Evolutionary conservation across 1,140 invertebrate species (phyloP).

Genomic region (Orius laevigatus): DNA sequence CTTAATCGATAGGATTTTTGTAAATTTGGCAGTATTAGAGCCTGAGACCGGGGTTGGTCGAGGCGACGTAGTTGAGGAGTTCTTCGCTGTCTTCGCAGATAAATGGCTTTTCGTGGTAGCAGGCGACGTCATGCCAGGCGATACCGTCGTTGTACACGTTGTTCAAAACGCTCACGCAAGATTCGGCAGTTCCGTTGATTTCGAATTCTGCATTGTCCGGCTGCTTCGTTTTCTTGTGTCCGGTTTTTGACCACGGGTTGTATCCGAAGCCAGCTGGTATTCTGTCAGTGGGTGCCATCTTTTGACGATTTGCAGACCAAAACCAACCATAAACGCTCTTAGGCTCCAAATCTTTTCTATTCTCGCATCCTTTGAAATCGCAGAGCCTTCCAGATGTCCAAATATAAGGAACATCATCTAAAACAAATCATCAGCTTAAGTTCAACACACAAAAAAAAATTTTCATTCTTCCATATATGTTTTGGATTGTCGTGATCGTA

Average conservation of each 20-base stretch:
- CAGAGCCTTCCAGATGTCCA: constrained; percentile 82
- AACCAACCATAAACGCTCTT: constrained; percentile 78
- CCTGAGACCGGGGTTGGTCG: constrained; percentile 60
- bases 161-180: constrained; percentile 69
- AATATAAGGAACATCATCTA: constrained; percentile 79
- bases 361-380: constrained; percentile 83
- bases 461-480: too few relatives aligned
- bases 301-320: constrained; percentile 78
- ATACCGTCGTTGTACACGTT: constrained; percentile 85
- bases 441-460: neutral
- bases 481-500: too few relatives aligned
- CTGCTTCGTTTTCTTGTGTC: constrained; percentile 72
- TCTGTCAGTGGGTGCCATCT: constrained; percentile 65
- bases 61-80: constrained; percentile 62
- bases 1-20: too few relatives aligned
- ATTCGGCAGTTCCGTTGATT: constrained; percentile 75
- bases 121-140: constrained; percentile 82
- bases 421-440: constrained; percentile 3
- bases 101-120: constrained; percentile 80
- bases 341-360: constrained; percentile 67
- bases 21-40: constrained; percentile 15
- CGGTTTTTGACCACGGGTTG: constrained; percentile 76
- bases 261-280: constrained; percentile 48
- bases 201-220: constrained; percentile 85
- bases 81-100: constrained; percentile 79